Conservation (phyloP, 2,888 invertebrate genomes). For the Acrobasis suavella region DNA sequence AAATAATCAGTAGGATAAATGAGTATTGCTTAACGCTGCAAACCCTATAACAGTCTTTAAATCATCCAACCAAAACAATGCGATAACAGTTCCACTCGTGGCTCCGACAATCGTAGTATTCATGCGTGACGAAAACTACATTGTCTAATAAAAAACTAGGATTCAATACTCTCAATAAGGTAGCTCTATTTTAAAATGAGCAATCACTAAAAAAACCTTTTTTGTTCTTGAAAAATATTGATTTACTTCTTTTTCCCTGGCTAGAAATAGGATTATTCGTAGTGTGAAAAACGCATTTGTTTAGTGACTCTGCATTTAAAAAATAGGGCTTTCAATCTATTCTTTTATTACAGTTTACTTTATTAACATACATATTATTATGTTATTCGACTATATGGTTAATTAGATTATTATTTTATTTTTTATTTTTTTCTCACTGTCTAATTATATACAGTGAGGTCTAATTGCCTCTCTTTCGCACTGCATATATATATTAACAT, state of each 20-base stretch:
- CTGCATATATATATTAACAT: background rate
- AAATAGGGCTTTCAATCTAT: slow-evolving; percentile 27
- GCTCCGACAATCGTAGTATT: slow-evolving; percentile 63
- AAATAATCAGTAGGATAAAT: slow-evolving; percentile 26
- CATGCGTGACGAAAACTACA: slow-evolving; percentile 66
- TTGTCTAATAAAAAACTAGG: slow-evolving; percentile 52
- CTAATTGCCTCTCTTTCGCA: background rate
- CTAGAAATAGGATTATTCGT: too few species aligned
- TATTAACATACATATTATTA: slow-evolving; percentile 29
- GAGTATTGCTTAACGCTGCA: slow-evolving; percentile 45
- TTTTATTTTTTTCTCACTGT: slow-evolving; percentile 14
- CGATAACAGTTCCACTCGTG: background rate
- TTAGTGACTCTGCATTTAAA: too few species aligned
- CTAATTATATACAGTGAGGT: background rate
- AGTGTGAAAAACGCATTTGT: too few species aligned
- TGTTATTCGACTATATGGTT: slow-evolving; percentile 35
- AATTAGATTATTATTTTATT: slow-evolving; percentile 24
- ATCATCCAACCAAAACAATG: slow-evolving; percentile 39
- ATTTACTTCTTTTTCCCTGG: too few species aligned
- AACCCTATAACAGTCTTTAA: slow-evolving; percentile 53
- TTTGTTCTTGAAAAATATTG: too few species aligned
- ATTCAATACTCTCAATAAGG: slow-evolving; percentile 35
- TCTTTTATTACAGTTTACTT: slow-evolving; percentile 29
- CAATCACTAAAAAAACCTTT: too few species aligned
- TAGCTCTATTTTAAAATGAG: too few species aligned